Percentiles rank a stretch among this genome's conserved stretches.
These are phyloP conservation scores for Pemphredon lugubris DNA, from an alignment of 2,888 invertebrate genomes.

Conservation along the genomic window DNA sequence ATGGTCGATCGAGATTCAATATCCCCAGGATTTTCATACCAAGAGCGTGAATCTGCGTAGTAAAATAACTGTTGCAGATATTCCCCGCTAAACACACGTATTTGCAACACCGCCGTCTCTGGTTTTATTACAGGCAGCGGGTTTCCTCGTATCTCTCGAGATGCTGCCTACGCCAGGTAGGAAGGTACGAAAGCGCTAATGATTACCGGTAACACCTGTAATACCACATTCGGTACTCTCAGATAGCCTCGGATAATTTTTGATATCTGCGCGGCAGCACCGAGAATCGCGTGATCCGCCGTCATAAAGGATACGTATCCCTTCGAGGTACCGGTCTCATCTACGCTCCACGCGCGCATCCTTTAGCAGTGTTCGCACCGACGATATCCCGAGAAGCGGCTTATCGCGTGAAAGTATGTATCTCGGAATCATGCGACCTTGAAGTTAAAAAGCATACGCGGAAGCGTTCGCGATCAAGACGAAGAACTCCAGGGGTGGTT, in stretches of 20 bases:
- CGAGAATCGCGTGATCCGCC: slow-evolving; percentile 63
- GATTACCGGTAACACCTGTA: slow-evolving; percentile 60
- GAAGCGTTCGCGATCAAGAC: slow-evolving; percentile 36
- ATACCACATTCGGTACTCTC: slow-evolving; percentile 50
- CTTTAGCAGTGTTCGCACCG: slow-evolving; percentile 19
- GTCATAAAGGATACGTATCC: slow-evolving; percentile 61
- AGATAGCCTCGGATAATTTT: slow-evolving; percentile 54
- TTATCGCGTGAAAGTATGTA: slow-evolving; percentile 56
- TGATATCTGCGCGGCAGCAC: slow-evolving; percentile 46
- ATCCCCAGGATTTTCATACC: neutral
- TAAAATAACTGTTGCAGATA: neutral
- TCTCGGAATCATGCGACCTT: slow-evolving; percentile 42
- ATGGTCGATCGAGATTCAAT: neutral
- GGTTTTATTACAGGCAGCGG: slow-evolving; percentile 3
- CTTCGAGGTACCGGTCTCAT: slow-evolving; percentile 55
- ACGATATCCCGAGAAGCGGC: slow-evolving; percentile 38
- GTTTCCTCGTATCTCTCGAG: slow-evolving; percentile 2
- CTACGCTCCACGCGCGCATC: slow-evolving; percentile 50
- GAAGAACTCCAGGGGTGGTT: neutral
- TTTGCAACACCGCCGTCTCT: neutral
- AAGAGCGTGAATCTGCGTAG: neutral
- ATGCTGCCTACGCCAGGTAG: neutral
- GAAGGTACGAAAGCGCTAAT: slow-evolving; percentile 51
- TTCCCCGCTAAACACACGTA: neutral
- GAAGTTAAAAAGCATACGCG: slow-evolving; percentile 25